These are phyloP conservation scores for Phrixothrix hirtus DNA, from an alignment of 2,888 invertebrate species.

Conservation along the genomic window DNA sequence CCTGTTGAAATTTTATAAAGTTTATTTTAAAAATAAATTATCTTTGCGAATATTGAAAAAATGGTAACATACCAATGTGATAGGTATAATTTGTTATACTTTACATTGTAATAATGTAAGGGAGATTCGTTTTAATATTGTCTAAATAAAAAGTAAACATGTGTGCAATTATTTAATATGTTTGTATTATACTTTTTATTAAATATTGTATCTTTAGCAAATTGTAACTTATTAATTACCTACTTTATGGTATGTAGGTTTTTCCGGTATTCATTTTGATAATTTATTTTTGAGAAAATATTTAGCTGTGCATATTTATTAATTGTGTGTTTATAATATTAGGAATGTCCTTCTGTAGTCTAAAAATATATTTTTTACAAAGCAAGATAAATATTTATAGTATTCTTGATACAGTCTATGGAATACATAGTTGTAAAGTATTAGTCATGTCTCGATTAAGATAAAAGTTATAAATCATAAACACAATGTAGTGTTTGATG, in stretches of 20 bases:
- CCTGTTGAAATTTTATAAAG: constrained; percentile 36
- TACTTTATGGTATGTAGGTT: too few relatives aligned
- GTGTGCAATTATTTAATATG: too few relatives aligned
- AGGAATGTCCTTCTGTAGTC: constrained; percentile 48
- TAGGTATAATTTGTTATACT: too few relatives aligned
- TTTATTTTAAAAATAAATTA: constrained; percentile 33
- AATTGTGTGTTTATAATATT: constrained; percentile 35
- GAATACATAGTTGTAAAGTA: constrained; percentile 51
- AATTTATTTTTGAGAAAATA: constrained; percentile 30
- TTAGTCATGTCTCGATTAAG: constrained; percentile 27
- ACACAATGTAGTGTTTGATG: constrained; percentile 49
- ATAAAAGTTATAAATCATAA: constrained; percentile 31
- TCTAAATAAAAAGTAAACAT: too few relatives aligned
- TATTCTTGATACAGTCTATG: constrained; percentile 51
- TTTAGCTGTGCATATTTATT: constrained; percentile 40
- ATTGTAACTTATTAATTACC: too few relatives aligned
- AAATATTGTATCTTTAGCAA: too few relatives aligned
- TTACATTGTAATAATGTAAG: too few relatives aligned
- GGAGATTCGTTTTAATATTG: too few relatives aligned
- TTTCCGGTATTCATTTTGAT: constrained; percentile 20
- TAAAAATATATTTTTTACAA: constrained; percentile 55
- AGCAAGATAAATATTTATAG: constrained; percentile 51
- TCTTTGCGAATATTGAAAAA: constrained; percentile 14
- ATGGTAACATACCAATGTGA: too few relatives aligned
- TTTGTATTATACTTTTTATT: too few relatives aligned